phyloP scores from a whole-genome alignment of 2,888 invertebrate species.

The Eustalomyia histrio region DNA sequence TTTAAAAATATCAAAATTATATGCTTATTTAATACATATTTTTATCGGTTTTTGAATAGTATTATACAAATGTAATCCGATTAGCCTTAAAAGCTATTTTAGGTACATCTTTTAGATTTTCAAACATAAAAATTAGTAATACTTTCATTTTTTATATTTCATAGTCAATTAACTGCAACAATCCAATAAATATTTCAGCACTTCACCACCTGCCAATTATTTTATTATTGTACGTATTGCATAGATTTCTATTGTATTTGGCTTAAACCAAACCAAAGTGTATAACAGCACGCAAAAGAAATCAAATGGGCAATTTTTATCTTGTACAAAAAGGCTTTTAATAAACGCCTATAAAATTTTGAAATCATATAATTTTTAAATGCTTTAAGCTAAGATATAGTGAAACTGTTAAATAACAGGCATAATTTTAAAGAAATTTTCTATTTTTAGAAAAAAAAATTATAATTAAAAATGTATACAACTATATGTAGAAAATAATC shows the following conservation, averaged over 20 bases:
- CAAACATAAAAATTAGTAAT: slow-evolving; percentile 22
- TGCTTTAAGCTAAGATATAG: neutral
- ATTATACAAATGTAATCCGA: neutral
- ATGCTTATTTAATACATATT: too few species aligned
- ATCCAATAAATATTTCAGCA: slow-evolving; percentile 42
- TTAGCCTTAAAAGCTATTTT: neutral
- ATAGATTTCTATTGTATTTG: slow-evolving; percentile 25
- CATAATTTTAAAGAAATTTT: too few species aligned
- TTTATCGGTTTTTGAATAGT: neutral
- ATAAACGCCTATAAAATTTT: slow-evolving; percentile 13
- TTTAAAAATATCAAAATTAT: too few species aligned
- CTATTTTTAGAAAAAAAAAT: too few species aligned
- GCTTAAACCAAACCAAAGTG: neutral
- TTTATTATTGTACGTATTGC: slow-evolving; percentile 30
- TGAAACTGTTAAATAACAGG: too few species aligned
- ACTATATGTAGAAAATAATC: too few species aligned
- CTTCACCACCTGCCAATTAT: slow-evolving; percentile 50
- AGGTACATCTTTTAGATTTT: neutral
- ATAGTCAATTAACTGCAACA: slow-evolving; percentile 43
- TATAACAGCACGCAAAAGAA: slow-evolving; percentile 42
- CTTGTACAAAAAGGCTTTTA: slow-evolving; percentile 17
- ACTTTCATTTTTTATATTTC: slow-evolving; percentile 44
- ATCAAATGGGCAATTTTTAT: slow-evolving; percentile 31
- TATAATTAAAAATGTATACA: too few species aligned
- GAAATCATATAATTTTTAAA: slow-evolving; percentile 16